Evolutionary conservation across 2,113 vertebrate genomes (phyloP).

Genomic region (Phrynosoma platyrhinos): DNA sequence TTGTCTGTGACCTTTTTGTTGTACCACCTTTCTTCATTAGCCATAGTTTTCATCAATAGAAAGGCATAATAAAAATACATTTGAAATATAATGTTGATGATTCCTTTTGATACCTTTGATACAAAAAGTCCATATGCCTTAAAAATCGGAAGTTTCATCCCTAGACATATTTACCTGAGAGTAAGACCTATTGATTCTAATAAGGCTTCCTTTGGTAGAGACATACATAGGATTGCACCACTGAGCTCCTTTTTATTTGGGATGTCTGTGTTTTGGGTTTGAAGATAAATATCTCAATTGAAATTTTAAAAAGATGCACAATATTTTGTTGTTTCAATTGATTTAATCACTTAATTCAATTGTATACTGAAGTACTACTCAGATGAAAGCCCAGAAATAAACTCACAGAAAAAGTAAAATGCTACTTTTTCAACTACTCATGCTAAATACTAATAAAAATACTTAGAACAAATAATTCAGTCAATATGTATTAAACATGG

Average conservation of each 20-base stretch:
- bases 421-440: too few relatives aligned
- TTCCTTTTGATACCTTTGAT: not conserved
- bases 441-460: too few relatives aligned
- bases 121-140: not conserved
- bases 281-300: not conserved
- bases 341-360: not conserved
- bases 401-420: too few relatives aligned
- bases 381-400: not conserved
- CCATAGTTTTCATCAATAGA: not conserved
- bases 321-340: rapidly evolving
- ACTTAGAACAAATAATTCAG: too few relatives aligned
- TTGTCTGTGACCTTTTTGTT: not conserved
- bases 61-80: not conserved
- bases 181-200: not conserved
- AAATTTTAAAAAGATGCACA: not conserved
- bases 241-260: too few relatives aligned
- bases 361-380: not conserved
- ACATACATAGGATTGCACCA: too few relatives aligned
- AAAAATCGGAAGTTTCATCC: not conserved
- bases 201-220: not conserved
- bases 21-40: not conserved
- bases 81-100: not conserved
- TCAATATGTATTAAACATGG: too few relatives aligned
- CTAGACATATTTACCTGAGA: not conserved
- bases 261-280: not conserved